Base-by-base conservation (phyloP, 92 coral and sea anemone genomes). In the Heteractis magnifica region DNA sequence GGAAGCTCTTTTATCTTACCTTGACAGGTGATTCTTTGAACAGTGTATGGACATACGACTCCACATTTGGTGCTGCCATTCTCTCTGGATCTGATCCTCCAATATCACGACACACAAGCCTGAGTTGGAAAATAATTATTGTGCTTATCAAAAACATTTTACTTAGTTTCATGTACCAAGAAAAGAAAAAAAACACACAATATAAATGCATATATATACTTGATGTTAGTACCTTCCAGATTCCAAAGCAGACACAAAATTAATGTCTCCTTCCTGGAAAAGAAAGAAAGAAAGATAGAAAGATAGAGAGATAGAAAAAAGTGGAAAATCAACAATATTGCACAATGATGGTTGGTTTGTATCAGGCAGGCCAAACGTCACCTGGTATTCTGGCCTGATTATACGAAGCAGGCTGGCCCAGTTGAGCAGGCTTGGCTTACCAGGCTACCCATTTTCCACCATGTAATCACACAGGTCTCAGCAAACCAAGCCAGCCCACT, bases 51-150 rank as follows among this genome's bases (percentile, higher is more conserved):
- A 96, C 90, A 85, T 96, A 96, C 34, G 90, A 79, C 49, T 85
- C 96, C 10, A 94, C 98, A 41, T 84, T 85, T 12, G 94, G 94
- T 21, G 99, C 90, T 3, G 98, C 97, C 93, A 94, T 94, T 79
- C 97, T 86, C 78, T 96, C 99, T 0, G 99, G 99, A 84, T 96
- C 99, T 12, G 99, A 96, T 8, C 96, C 99, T 49, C 94, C 99
- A 75, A 96, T 94, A 79, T 96, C 99, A 49, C 90, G 94, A 75
- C 94, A 89, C 64, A 92, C 98, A 86, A 79, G 91, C 81, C 99
- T 94, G 65, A 48, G 48, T 52, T 78, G 44, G 21, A 52, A 44
- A 1, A 65, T 34, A 41, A 8, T 13, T 5, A 8, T 13, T 5
- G 23, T 34, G 44, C 44, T 34, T 34, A 34, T 34, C 44, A 34